Conservation (phyloP, 1,140 invertebrate genomes). For the Acromyrmex heyeri region DNA sequence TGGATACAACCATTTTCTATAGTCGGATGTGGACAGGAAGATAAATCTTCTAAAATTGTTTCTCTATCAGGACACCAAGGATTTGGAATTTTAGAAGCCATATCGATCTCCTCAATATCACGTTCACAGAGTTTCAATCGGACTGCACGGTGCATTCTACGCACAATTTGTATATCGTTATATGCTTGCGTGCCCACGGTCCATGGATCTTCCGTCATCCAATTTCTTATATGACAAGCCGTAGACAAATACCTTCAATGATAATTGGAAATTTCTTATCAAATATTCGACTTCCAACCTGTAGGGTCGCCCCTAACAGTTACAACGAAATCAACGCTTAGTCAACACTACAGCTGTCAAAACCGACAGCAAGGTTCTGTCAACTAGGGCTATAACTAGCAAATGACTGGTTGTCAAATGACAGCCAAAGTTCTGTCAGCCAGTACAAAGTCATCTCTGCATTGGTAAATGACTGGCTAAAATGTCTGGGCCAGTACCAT, state of each 20-base stretch:
- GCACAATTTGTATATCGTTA: constrained; percentile 20
- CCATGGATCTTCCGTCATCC: background rate
- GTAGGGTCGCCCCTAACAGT: too few relatives aligned
- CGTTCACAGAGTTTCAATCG: background rate
- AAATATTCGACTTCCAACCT: too few relatives aligned
- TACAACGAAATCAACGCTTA: too few relatives aligned
- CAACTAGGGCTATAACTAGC: background rate
- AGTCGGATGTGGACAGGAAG: constrained; percentile 64
- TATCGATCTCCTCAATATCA: background rate
- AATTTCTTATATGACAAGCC: background rate
- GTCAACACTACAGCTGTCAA: too few relatives aligned
- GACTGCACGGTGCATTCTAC: constrained; percentile 65
- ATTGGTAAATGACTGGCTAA: background rate
- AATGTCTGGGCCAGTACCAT: too few relatives aligned
- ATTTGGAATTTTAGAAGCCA: constrained; percentile 79
- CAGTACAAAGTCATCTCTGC: background rate
- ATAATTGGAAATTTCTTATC: background rate
- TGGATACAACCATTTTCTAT: constrained; percentile 73
- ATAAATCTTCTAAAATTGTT: constrained; percentile 68
- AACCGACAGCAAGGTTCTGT: too few relatives aligned
- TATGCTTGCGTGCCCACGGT: constrained; percentile 34
- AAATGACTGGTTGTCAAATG: background rate
- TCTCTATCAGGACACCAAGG: constrained; percentile 84
- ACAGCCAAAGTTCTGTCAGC: too few relatives aligned
- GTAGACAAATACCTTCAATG: constrained; percentile 9